phyloP scores from a whole-genome alignment of 2,888 invertebrate species.

The Leptopilina drosophilae region DNA sequence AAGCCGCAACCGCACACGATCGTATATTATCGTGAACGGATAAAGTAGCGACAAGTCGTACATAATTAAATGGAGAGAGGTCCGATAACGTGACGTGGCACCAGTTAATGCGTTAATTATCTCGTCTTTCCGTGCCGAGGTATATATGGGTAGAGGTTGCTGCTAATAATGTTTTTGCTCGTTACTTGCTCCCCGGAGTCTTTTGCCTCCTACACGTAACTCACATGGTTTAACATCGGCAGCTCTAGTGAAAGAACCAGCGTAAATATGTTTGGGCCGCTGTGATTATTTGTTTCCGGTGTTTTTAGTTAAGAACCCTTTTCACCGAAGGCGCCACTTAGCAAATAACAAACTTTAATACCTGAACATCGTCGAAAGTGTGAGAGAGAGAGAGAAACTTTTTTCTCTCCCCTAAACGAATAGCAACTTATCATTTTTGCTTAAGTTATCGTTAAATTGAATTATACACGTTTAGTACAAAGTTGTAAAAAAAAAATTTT shows the following conservation, averaged over 20 bases:
- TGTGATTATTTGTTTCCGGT: constrained; percentile 38
- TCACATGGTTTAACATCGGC: constrained; percentile 57
- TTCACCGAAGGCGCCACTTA: constrained; percentile 34
- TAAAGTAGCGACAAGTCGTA: constrained; percentile 46
- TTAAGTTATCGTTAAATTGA: too few relatives aligned
- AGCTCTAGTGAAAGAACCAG: constrained; percentile 53
- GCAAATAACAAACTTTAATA: constrained; percentile 2
- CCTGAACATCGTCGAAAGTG: background rate
- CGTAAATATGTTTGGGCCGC: constrained; percentile 45
- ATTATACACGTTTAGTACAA: too few relatives aligned
- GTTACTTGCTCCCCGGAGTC: constrained; percentile 51
- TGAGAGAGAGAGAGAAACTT: background rate
- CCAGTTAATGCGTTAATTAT: constrained; percentile 52
- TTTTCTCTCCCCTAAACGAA: background rate
- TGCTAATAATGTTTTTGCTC: constrained; percentile 65
- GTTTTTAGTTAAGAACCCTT: constrained; percentile 22
- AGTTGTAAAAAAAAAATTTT: too few relatives aligned
- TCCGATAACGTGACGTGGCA: constrained; percentile 47
- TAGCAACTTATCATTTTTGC: too few relatives aligned
- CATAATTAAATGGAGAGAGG: constrained; percentile 50
- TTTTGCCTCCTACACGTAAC: constrained; percentile 66
- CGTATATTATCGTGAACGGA: constrained; percentile 46
- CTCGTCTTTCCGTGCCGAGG: constrained; percentile 44
- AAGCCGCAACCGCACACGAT: constrained; percentile 41
- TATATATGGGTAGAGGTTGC: constrained; percentile 51